A percentile compares a stretch with the other conserved stretches of the same genome.
phyloP scores from a whole-genome alignment of 2,113 vertebrate genomes.

The Centropristis striata region DNA sequence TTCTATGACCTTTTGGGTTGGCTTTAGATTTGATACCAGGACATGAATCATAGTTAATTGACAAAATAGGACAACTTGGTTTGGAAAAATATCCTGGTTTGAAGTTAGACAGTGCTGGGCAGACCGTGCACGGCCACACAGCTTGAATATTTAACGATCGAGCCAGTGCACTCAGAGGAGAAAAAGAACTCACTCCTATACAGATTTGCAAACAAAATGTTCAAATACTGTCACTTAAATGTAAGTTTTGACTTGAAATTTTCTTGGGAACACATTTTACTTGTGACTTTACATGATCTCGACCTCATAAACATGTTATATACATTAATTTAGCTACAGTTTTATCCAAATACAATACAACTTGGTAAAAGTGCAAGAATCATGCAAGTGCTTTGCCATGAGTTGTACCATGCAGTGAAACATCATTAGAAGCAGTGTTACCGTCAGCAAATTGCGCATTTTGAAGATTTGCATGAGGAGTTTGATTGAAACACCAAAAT shows the following conservation, averaged over 20 bases:
- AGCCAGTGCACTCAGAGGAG: not conserved
- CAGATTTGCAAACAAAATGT: not conserved
- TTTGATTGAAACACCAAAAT: too few species aligned
- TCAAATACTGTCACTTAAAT: constrained; percentile 4
- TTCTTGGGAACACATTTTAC: not conserved
- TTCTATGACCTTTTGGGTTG: not conserved
- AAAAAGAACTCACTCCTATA: not conserved
- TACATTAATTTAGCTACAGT: too few species aligned
- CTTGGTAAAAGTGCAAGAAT: too few species aligned
- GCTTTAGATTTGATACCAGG: not conserved
- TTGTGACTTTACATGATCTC: too few species aligned
- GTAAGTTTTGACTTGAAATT: not conserved
- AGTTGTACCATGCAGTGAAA: too few species aligned
- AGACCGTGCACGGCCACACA: not conserved
- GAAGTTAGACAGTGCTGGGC: too few species aligned
- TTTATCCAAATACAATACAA: too few species aligned
- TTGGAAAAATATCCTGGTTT: not conserved
- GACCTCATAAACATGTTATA: too few species aligned
- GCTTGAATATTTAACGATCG: constrained; percentile 8
- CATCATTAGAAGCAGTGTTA: too few species aligned
- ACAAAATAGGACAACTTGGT: not conserved
- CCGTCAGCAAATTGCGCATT: too few species aligned
- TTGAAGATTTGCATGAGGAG: too few species aligned
- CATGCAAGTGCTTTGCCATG: too few species aligned
- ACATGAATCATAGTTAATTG: not conserved